These are phyloP conservation scores for Caerostris darwini DNA, from an alignment of 1,140 invertebrate species.

Conservation along the genomic window DNA sequence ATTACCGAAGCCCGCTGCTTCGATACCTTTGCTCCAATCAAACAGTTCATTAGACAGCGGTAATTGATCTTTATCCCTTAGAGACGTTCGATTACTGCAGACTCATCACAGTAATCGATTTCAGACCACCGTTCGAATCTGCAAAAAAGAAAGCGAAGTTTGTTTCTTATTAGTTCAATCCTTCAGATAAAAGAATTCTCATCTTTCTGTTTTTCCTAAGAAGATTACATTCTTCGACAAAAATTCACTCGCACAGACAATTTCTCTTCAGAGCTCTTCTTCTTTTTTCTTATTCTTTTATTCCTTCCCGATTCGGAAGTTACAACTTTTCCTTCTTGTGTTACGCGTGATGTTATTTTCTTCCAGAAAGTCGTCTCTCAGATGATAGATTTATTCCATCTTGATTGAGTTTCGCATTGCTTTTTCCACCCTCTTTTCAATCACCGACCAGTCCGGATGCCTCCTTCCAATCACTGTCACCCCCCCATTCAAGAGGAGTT, in stretches of 20 bases:
- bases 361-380: too few relatives aligned
- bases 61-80: not conserved
- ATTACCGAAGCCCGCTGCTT: not conserved
- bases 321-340: too few relatives aligned
- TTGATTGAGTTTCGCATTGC: not conserved
- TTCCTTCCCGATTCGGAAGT: too few relatives aligned
- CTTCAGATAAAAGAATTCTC: constrained; percentile 42
- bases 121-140: not conserved
- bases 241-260: too few relatives aligned
- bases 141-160: not conserved
- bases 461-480: not conserved
- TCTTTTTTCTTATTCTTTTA: not conserved
- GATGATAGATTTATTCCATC: too few relatives aligned
- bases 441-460: not conserved
- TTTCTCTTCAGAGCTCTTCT: too few relatives aligned
- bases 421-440: not conserved
- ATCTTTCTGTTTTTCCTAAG: too few relatives aligned
- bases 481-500: too few relatives aligned
- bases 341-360: too few relatives aligned
- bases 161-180: constrained; percentile 1
- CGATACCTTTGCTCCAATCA: constrained; percentile 1
- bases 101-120: not conserved
- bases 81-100: not conserved
- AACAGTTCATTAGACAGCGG: constrained; percentile 5
- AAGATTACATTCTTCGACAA: too few relatives aligned